phyloP scores from a whole-genome alignment of 2,113 vertebrate species.

The Orientallactaga bullata region DNA sequence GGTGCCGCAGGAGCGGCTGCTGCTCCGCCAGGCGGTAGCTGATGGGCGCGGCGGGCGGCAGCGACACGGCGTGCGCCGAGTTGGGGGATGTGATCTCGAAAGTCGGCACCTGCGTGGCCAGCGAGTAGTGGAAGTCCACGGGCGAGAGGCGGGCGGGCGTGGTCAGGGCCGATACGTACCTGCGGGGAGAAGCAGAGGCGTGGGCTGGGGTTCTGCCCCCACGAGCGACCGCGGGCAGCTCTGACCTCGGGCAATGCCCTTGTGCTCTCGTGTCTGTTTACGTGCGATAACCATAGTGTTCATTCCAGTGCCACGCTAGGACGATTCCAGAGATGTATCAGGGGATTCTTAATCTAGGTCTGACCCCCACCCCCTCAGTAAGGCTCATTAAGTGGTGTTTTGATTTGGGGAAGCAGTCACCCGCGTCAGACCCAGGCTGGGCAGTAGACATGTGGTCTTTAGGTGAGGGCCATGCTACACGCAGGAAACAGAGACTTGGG shows the following conservation, averaged over 20 bases:
- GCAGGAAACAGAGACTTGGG: not conserved
- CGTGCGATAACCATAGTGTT: not conserved
- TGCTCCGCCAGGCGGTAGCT: conserved; percentile 95
- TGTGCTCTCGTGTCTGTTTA: no score
- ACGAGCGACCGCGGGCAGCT: not conserved
- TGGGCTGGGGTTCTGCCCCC: not conserved
- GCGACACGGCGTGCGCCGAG: conserved; percentile 94
- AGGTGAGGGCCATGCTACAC: not conserved
- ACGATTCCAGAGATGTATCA: not conserved
- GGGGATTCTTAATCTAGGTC: not conserved
- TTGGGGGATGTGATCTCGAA: conserved; percentile 98
- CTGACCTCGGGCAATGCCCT: conserved; percentile 1
- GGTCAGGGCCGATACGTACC: conserved; percentile 98
- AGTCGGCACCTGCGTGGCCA: conserved; percentile 96
- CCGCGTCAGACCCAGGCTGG: not conserved
- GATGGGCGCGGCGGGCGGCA: conserved; percentile 94
- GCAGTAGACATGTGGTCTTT: not conserved
- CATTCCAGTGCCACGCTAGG: not conserved
- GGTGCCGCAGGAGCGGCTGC: conserved; percentile 94
- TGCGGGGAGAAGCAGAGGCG: conserved; percentile 79
- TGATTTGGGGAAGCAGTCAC: not conserved
- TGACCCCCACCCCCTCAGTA: no score
- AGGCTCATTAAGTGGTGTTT: not conserved
- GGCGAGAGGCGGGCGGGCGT: conserved; percentile 97
- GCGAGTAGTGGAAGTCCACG: conserved; percentile 97